phyloP scores from a whole-genome alignment of 2,113 vertebrate species.

The Diadophis punctatus region DNA sequence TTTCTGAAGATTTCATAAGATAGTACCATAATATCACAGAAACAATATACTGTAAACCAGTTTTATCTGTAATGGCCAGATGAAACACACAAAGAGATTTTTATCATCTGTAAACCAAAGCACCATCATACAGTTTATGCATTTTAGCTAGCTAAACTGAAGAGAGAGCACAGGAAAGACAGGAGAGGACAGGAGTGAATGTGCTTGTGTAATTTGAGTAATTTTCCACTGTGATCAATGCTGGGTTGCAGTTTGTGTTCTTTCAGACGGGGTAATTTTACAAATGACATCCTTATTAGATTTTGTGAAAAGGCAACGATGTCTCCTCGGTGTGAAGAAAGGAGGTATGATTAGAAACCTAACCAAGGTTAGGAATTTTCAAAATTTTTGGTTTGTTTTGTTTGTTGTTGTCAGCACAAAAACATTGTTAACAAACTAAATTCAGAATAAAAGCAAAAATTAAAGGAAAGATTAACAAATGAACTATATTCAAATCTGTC shows the following conservation, averaged over 20 bases:
- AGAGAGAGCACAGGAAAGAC: slow-evolving; percentile 2
- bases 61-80: slow-evolving; percentile 62
- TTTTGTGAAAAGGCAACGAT: slow-evolving; percentile 36
- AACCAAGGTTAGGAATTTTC: slow-evolving; percentile 21
- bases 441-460: slow-evolving; percentile 49
- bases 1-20: slow-evolving; percentile 1
- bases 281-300: slow-evolving; percentile 41
- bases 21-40: slow-evolving; percentile 22
- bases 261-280: slow-evolving; percentile 56
- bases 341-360: slow-evolving; percentile 48
- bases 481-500: slow-evolving; percentile 53
- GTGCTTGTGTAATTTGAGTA: slow-evolving; percentile 54
- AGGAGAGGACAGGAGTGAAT: background rate
- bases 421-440: slow-evolving; percentile 40
- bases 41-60: slow-evolving; percentile 5
- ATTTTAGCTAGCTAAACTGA: slow-evolving; percentile 19
- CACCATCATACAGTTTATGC: background rate
- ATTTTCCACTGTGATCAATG: slow-evolving; percentile 63
- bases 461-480: slow-evolving; percentile 49
- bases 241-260: slow-evolving; percentile 41
- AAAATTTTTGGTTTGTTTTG: slow-evolving; percentile 22
- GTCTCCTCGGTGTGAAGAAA: background rate
- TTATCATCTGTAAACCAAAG: slow-evolving; percentile 54
- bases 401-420: slow-evolving; percentile 51
- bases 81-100: slow-evolving; percentile 52